Evolutionary conservation across 2,888 invertebrate species (phyloP), one percentile per base, ranked within the genome.

Genomic region (Sesia apiformis): DNA sequence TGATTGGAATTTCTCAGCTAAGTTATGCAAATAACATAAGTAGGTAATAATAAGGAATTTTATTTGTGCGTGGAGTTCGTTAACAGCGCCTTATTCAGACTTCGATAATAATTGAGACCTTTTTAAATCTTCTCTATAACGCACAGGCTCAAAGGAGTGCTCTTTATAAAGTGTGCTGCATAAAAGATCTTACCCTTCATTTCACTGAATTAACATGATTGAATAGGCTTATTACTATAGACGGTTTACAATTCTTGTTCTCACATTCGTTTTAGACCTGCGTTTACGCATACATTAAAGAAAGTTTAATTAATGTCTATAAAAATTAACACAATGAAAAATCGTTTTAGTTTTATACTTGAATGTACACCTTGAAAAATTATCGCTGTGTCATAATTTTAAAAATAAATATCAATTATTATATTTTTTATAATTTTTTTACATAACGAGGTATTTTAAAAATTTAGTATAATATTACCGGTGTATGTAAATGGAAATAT

Each of bases 201-300:
- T 53, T 51, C 52, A 52, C 42, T 59, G 52, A 57, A 73, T 74
- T 76, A 72, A 70, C 66, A 65, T 67, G 63, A 67, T 70, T 79
- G 71, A 80, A 80, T 73, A 70, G 70, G 74, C 78, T 77, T 78
- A 78, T 79, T 79, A 78, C 65, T 70, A 69, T 69, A 68, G 65
- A 60, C 65, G 63, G 63, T 61, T 64, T 56, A 64, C 64, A 63
- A 63, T 68, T 72, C 72, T 66, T 53, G 53, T 49, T 54, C 56
- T 52, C 72, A 72, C 72, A 74, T 69, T 72, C 69, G 69, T 68
- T 67, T 61, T 58, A 57, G 59, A 55, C 55, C 56, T 55, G 56
- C 55, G 56, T 52, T 23, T 23, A 23, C n/a, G n/a, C n/a, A n/a
- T n/a, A n/a, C 23, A 23, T 23, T 23, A 23, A 23, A 23, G 23